Base-by-base conservation (phyloP, 2,113 vertebrate species). In the Pseudonaja textilis region DNA sequence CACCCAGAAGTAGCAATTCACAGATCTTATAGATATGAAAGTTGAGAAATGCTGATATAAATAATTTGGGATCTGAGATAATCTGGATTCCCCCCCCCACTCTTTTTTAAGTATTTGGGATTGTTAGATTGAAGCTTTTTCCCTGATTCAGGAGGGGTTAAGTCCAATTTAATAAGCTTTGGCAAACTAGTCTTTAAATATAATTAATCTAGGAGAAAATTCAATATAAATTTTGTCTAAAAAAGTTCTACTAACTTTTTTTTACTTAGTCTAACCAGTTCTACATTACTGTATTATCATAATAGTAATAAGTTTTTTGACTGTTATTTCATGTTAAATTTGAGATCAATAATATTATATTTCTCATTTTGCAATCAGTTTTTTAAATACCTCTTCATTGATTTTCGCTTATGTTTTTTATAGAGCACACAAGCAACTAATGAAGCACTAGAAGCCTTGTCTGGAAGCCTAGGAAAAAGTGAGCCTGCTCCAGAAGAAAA, bases 371-470 rank as follows among this genome's bases (percentile, higher is more conserved):
- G 52, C 86, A 87, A 29, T 26, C 86, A 26, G 11, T 87, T 87
- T 87, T 90, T 45, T 64, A 10, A 87, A 93, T 50, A 52, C 9
- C 61, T 74, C 89, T 12, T 57, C 90, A 11, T 26, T 74, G 50
- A 5, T 94, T 2, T 85, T 6, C n/a, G 69, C 26, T 5, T 16
- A 0, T n/a, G 34, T 92, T 9, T 61, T 26, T 87, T 95, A 1
- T 88, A 97, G 97, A 94, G 94, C 87, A 88, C 74, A 90, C 14
- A 2, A 0, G 52, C 89, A 18, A 47, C 96, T 16, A 96, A 95
- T 10, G 97, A 97, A 59, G 96, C 96, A 2, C 89, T 98, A 0
- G 97, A 98, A 91, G 95, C 96, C 87, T 96, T 98, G 94, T 97
- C 97, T 59, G 96, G 96, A 4, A 97, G 96, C 93, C 94, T 97